Percentiles rank a stretch among this genome's conserved stretches.
phyloP scores from a whole-genome alignment of 1,140 invertebrate species.

The Drosophila kikkawai region DNA sequence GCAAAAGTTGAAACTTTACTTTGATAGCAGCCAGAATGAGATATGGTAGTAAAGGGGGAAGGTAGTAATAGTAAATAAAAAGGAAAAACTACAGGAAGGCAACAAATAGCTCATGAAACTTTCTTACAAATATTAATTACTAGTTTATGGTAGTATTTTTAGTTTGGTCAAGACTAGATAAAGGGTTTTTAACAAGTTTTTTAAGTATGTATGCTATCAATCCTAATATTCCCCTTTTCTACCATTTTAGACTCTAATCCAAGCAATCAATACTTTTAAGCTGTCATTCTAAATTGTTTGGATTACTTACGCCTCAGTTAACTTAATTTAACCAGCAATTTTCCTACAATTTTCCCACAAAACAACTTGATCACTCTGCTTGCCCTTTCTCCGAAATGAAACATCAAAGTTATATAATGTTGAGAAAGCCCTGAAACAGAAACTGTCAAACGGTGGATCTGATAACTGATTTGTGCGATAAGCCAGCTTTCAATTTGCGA shows the following conservation, averaged over 20 bases:
- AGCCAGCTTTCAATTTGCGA: slow-evolving; percentile 33
- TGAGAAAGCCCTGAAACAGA: neutral
- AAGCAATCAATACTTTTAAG: too few relatives aligned
- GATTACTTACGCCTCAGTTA: slow-evolving; percentile 1
- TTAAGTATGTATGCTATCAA: neutral
- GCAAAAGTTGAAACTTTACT: slow-evolving; percentile 49
- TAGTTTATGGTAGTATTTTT: neutral
- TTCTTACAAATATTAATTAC: neutral
- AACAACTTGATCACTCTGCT: slow-evolving; percentile 8
- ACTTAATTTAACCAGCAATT: slow-evolving; percentile 10
- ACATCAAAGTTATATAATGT: slow-evolving; percentile 2
- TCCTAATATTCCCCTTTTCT: neutral
- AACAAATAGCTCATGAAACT: neutral
- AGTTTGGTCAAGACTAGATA: neutral
- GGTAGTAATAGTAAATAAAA: neutral
- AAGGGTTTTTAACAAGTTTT: neutral
- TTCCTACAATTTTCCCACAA: slow-evolving; percentile 3
- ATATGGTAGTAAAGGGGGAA: neutral
- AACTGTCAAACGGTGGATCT: slow-evolving; percentile 31
- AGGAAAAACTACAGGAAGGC: neutral
- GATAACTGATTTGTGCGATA: slow-evolving; percentile 43
- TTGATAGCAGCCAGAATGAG: slow-evolving; percentile 24
- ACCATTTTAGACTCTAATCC: neutral
- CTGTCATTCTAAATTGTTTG: neutral
- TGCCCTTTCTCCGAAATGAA: neutral